Evolutionary conservation across 2,888 invertebrate species (phyloP).

Genomic region (Gryllus longicercus): DNA sequence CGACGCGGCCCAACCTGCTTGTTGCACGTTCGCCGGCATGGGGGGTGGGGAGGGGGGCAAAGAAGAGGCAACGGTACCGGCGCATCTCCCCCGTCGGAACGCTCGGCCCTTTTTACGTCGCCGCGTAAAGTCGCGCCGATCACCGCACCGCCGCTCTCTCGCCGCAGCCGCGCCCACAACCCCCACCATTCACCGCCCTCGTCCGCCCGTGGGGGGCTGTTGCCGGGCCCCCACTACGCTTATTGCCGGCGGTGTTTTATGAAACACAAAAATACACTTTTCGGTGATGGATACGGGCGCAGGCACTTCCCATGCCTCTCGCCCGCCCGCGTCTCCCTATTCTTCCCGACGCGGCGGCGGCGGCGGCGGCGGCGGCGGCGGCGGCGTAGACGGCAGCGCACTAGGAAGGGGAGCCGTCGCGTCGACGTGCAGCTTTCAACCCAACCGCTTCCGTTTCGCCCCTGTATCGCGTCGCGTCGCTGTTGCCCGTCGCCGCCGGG

Average conservation of each 20-base stretch:
- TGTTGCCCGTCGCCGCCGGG: too few species aligned
- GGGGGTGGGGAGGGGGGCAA: not conserved
- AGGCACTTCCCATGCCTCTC: not conserved
- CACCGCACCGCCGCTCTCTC: not conserved
- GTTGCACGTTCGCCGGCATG: not conserved
- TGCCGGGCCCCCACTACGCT: not conserved
- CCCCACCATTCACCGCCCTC: too few species aligned
- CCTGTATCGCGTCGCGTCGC: too few species aligned
- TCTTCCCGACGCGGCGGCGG: not conserved
- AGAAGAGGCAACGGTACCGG: not conserved
- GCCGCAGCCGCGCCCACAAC: not conserved
- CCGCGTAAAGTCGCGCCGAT: slow-evolving; percentile 5
- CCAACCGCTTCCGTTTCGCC: too few species aligned
- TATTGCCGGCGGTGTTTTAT: slow-evolving; percentile 1
- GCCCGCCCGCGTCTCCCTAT: not conserved
- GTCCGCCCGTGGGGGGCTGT: too few species aligned
- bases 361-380: not conserved
- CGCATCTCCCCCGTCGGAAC: not conserved
- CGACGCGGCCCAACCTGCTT: too few species aligned
- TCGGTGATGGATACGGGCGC: slow-evolving; percentile 3
- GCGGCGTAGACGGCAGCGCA: too few species aligned
- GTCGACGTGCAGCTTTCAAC: too few species aligned
- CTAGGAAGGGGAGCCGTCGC: too few species aligned
- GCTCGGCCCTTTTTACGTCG: not conserved
- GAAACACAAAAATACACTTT: slow-evolving; percentile 17